A percentile compares a stretch with the other conserved stretches of the same genome.
phyloP scores from a whole-genome alignment of 2,113 vertebrate genomes.

The Ceyx margarethae region DNA sequence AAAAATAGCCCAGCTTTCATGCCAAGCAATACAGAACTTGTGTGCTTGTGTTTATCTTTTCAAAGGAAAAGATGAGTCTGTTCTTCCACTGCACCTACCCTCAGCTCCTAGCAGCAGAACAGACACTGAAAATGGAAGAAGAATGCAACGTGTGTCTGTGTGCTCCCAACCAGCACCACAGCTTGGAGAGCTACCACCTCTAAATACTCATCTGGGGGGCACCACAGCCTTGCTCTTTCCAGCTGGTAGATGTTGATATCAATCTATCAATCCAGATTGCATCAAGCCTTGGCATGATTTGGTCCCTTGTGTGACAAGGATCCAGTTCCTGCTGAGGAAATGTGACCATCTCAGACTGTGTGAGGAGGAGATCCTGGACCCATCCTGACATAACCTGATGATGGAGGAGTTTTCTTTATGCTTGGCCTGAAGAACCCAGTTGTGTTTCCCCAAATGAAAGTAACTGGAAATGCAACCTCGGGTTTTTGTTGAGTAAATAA shows the following conservation, averaged over 20 bases:
- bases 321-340: neutral
- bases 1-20: conserved; percentile 44
- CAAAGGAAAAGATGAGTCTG: conserved; percentile 66
- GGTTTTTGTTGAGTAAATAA: neutral
- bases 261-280: neutral
- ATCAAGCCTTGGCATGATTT: neutral
- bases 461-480: neutral
- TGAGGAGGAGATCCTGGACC: neutral
- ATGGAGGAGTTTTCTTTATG: neutral
- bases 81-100: conserved; percentile 45
- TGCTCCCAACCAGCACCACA: conserved; percentile 43
- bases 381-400: neutral
- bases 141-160: conserved; percentile 28
- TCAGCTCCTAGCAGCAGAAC: conserved; percentile 49
- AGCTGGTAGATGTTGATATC: neutral
- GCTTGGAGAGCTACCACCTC: neutral
- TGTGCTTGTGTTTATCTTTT: conserved; percentile 62
- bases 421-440: neutral
- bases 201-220: neutral
- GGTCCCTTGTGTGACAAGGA: neutral
- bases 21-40: conserved; percentile 57
- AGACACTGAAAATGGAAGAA: conserved; percentile 63
- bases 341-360: neutral
- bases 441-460: neutral
- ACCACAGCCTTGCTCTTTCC: neutral